Evolutionary conservation across 92 coral and sea anemone genomes (phyloP).

Genomic region (Plumapathes pennacea): DNA sequence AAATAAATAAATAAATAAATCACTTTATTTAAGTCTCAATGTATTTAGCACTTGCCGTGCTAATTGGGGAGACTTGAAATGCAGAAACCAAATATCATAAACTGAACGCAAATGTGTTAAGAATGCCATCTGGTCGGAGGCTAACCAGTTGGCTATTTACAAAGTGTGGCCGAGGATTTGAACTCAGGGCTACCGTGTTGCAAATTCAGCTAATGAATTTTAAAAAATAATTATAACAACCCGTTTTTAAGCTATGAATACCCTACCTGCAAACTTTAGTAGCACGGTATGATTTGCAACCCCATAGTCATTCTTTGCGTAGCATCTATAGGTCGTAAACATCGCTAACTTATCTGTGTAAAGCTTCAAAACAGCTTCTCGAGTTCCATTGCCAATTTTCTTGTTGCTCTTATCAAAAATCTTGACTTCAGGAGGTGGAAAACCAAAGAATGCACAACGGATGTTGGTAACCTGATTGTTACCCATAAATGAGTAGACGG

Average conservation of each 20-base stretch:
- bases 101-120: too few relatives aligned
- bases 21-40: too few relatives aligned
- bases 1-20: too few relatives aligned
- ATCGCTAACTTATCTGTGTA: slow-evolving; percentile 42
- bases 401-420: slow-evolving; percentile 33
- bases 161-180: too few relatives aligned
- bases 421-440: slow-evolving; percentile 43
- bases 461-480: slow-evolving; percentile 36
- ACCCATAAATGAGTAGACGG: slow-evolving; percentile 54
- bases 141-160: too few relatives aligned
- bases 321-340: slow-evolving; percentile 53
- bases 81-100: too few relatives aligned
- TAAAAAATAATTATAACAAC: too few relatives aligned
- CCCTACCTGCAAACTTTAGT: slow-evolving; percentile 59
- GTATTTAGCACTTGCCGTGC: too few relatives aligned
- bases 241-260: neutral
- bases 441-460: slow-evolving; percentile 44
- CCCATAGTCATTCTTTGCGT: slow-evolving; percentile 46
- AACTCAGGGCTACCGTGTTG: too few relatives aligned
- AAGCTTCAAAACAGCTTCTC: slow-evolving; percentile 37
- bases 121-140: too few relatives aligned
- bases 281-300: slow-evolving; percentile 34
- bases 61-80: too few relatives aligned
- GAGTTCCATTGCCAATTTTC: slow-evolving; percentile 43
- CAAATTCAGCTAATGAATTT: too few relatives aligned